Percentiles rank a stretch among this genome's conserved stretches.
Conservation (phyloP, 2,113 vertebrate species). For the Cavia aperea region DNA sequence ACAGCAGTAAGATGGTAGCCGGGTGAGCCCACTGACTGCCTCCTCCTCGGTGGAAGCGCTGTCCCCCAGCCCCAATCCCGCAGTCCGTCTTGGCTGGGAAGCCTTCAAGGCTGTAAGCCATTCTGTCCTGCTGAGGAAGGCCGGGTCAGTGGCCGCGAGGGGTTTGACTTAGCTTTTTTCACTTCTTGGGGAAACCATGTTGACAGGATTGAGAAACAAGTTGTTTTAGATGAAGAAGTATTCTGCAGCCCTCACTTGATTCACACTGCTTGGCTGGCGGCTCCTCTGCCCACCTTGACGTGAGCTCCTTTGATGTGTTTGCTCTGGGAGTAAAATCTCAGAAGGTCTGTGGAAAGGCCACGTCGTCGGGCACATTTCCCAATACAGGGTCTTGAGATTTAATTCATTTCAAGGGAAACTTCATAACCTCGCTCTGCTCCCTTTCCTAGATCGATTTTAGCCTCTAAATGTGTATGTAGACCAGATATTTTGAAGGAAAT, state of each 20-base stretch:
- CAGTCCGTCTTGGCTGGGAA: background rate
- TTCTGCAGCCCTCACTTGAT: background rate
- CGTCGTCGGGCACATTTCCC: background rate
- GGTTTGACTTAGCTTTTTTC: background rate
- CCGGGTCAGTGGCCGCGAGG: background rate
- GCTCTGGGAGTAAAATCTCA: background rate
- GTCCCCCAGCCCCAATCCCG: background rate
- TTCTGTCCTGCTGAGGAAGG: constrained; percentile 17
- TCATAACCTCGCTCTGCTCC: background rate
- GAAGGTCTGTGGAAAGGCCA: background rate
- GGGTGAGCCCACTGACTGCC: background rate
- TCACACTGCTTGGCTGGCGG: background rate
- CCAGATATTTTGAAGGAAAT: constrained; percentile 8
- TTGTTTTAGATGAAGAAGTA: constrained; percentile 10
- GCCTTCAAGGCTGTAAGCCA: background rate
- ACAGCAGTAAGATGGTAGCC: background rate
- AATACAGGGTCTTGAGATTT: constrained; percentile 16
- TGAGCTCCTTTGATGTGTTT: background rate
- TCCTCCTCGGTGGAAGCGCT: background rate
- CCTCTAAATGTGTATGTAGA: background rate
- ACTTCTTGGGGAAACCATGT: background rate
- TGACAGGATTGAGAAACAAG: background rate
- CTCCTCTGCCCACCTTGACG: background rate
- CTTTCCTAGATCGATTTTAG: background rate
- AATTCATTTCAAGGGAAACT: constrained; percentile 13